phyloP scores from a whole-genome alignment of 2,113 vertebrate species.

The Ploceus nigricollis region DNA sequence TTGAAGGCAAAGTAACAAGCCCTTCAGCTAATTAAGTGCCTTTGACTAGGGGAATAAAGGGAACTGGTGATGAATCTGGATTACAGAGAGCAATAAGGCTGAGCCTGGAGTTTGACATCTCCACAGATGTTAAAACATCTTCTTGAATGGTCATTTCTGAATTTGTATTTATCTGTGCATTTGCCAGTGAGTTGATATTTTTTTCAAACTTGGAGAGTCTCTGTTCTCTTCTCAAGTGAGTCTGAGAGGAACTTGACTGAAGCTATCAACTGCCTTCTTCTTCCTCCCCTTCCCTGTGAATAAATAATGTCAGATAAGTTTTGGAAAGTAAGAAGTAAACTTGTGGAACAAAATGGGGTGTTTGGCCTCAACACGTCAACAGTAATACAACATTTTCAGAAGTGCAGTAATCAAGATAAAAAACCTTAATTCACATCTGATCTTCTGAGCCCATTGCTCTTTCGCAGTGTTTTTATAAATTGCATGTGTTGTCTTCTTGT shows the following conservation, averaged over 20 bases:
- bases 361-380: background rate
- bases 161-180: background rate
- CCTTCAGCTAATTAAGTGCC: slow-evolving; percentile 73
- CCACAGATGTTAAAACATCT: slow-evolving; percentile 11
- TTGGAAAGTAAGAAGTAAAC: background rate
- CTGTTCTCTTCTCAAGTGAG: background rate
- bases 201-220: background rate
- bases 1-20: slow-evolving; percentile 62
- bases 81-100: slow-evolving; percentile 7
- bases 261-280: background rate
- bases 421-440: background rate
- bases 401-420: background rate
- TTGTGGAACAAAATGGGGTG: background rate
- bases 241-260: background rate
- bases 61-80: slow-evolving; percentile 62
- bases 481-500: background rate
- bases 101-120: slow-evolving; percentile 40
- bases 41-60: slow-evolving; percentile 71
- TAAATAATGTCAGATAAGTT: background rate
- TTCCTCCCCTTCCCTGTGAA: background rate
- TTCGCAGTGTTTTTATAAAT: background rate
- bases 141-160: slow-evolving; percentile 38
- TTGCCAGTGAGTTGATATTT: background rate
- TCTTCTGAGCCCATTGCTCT: background rate
- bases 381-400: background rate